Percentiles rank a stretch among this genome's conserved stretches.
phyloP scores from a whole-genome alignment of 1,140 invertebrate species.

The Drosophila orena region DNA sequence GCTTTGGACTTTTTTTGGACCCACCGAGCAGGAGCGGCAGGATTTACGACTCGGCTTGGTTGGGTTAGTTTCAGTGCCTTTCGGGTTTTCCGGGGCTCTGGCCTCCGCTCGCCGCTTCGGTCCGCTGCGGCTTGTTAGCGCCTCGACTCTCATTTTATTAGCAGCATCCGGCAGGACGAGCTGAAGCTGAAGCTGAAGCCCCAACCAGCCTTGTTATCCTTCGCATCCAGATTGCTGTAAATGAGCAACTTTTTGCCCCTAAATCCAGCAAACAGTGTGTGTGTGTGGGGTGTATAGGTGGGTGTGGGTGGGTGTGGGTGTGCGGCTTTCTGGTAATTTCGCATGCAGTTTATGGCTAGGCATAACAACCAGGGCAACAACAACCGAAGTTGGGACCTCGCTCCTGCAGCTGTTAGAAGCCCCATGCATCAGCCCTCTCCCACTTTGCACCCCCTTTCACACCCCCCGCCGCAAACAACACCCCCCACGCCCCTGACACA shows the following conservation, averaged over 20 bases:
- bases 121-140: slow-evolving; percentile 66
- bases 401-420: slow-evolving; percentile 59
- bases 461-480: background rate
- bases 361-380: slow-evolving; percentile 46
- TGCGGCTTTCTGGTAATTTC: slow-evolving; percentile 73
- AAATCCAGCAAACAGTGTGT: slow-evolving; percentile 20
- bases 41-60: slow-evolving; percentile 71
- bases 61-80: slow-evolving; percentile 44
- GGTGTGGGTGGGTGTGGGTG: slow-evolving; percentile 15
- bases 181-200: background rate
- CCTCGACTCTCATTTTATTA: slow-evolving; percentile 72
- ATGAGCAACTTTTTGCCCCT: slow-evolving; percentile 69
- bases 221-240: slow-evolving; percentile 52
- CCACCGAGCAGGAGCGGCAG: slow-evolving; percentile 38
- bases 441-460: background rate
- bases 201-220: slow-evolving; percentile 7
- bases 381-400: slow-evolving; percentile 19
- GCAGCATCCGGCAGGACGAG: slow-evolving; percentile 37
- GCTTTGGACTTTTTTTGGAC: background rate
- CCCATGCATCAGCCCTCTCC: slow-evolving; percentile 25
- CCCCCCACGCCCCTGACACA: background rate
- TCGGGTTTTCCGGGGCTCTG: slow-evolving; percentile 29
- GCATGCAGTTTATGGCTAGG: slow-evolving; percentile 77
- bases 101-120: slow-evolving; percentile 3
- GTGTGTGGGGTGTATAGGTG: slow-evolving; percentile 5